phyloP scores from a whole-genome alignment of 2,888 invertebrate species.

The Thumatha senex region DNA sequence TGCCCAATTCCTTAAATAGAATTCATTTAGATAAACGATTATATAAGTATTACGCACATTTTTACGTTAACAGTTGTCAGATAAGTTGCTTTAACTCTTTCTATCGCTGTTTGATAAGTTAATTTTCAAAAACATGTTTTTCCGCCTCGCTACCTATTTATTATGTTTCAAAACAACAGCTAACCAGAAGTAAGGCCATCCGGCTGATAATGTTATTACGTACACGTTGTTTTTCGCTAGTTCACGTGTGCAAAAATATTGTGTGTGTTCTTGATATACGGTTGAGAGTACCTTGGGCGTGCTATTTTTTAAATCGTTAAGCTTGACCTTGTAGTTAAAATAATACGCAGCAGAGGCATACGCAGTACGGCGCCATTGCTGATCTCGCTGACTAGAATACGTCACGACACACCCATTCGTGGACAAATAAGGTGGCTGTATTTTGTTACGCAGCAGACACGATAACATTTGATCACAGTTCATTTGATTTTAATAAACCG shows the following conservation, averaged over 20 bases:
- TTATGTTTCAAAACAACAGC: slow-evolving; percentile 38
- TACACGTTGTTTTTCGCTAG: slow-evolving; percentile 36
- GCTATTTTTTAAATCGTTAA: slow-evolving; percentile 47
- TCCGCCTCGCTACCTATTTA: slow-evolving; percentile 20
- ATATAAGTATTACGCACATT: slow-evolving; percentile 10
- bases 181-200: slow-evolving; percentile 48
- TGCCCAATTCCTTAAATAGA: slow-evolving; percentile 1
- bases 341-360: slow-evolving; percentile 69
- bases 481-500: slow-evolving; percentile 1
- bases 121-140: slow-evolving; percentile 54
- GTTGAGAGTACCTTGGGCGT: slow-evolving; percentile 54
- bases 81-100: slow-evolving; percentile 5
- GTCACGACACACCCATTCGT: slow-evolving; percentile 80
- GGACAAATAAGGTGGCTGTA: slow-evolving; percentile 69
- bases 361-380: slow-evolving; percentile 49
- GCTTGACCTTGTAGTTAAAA: slow-evolving; percentile 70
- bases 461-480: slow-evolving; percentile 12
- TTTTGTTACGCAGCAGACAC: slow-evolving; percentile 44
- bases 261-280: slow-evolving; percentile 48
- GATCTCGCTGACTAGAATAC: slow-evolving; percentile 55
- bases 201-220: slow-evolving; percentile 57
- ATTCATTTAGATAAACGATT: slow-evolving; percentile 3
- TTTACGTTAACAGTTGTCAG: slow-evolving; percentile 5
- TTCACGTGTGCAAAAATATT: slow-evolving; percentile 33
- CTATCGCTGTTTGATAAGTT: slow-evolving; percentile 21